Base-by-base conservation (phyloP, 2,797 vertebrate genomes). In the Notoglanidium macrostoma region DNA sequence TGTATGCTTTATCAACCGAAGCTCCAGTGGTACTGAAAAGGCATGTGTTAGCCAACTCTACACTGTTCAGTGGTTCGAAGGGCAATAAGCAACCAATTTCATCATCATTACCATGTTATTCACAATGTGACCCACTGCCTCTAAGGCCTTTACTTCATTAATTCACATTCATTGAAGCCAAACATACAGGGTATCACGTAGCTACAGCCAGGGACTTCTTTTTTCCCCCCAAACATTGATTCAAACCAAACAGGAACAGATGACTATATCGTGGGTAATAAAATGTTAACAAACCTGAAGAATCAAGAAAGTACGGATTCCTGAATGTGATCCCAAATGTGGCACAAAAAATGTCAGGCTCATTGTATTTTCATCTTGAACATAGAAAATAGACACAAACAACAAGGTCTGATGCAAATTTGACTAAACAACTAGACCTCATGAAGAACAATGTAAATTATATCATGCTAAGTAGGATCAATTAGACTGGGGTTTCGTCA, bases 1-100 rank as follows among this genome's bases (percentile, higher is more conserved):
- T 81, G 72, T 76, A 74, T 80, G 65, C 61, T 46, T 63, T 19
- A 77, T 59, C 55, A 87, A 85, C 54, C 67, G 29, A 70, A 32
- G 44, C 40, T 46, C 82, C 10, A 5, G 44, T 11, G 11, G 73
- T 44, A 32, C 77, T 51, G 54, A 8, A 65, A 44, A n/a, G 32
- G 83, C 59, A 61, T 32, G 35, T 29, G 40, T 17, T n/a, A 61
- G 26, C 40, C 21, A n/a, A 17, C 8, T 81, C 79, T 46, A 40
- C 40, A 65, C 79, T 59, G 57, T 29, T 46, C 26, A n/a, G 5
- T 65, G 26, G n/a, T 49, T 26, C 14, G 19, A 51, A 55, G 57
- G 72, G 72, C 21, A 77, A 35, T 77, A 65, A 65, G n/a, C 14
- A 49, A 40, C 61, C 40, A 9, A 49, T 46, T 82, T 49, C 7